A percentile compares a stretch with the other conserved stretches of the same genome.
Conservation (phyloP, 1,140 invertebrate species). For the Triops cancriformis region DNA sequence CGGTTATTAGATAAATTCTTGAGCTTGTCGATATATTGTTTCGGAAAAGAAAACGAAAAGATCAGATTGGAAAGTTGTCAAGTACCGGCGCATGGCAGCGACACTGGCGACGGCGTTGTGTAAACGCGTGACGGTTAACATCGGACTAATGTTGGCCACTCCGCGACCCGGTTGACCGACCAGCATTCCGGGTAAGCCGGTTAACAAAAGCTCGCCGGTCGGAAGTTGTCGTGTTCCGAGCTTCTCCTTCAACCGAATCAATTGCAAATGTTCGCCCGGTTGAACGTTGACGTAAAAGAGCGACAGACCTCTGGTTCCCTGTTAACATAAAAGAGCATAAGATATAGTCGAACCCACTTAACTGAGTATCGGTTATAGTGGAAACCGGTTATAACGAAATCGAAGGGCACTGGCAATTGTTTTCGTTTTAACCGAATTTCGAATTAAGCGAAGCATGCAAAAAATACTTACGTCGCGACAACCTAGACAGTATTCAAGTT, state of each 20-base stretch:
- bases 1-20: background rate
- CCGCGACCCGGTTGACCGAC: conserved; percentile 48
- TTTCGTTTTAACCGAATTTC: too few species aligned
- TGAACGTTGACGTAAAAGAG: conserved; percentile 46
- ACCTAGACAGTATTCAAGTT: too few species aligned
- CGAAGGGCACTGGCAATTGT: too few species aligned
- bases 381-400: too few species aligned
- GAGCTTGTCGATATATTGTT: background rate
- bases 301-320: conserved; percentile 47
- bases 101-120: conserved; percentile 47
- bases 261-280: conserved; percentile 39
- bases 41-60: background rate
- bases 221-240: conserved; percentile 51
- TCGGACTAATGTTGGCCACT: conserved; percentile 47
- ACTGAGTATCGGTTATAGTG: too few species aligned
- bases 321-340: conserved; percentile 22
- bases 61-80: background rate
- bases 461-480: too few species aligned
- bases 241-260: conserved; percentile 51
- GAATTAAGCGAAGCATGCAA: too few species aligned
- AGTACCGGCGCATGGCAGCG: conserved; percentile 45
- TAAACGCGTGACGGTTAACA: conserved; percentile 52
- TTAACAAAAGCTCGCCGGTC: conserved; percentile 50
- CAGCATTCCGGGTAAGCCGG: conserved; percentile 45
- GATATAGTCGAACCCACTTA: too few species aligned